Evolutionary conservation across 1,140 invertebrate species (phyloP), one percentile per base, ranked within the genome.

Genomic region (Drepana arcuata): DNA sequence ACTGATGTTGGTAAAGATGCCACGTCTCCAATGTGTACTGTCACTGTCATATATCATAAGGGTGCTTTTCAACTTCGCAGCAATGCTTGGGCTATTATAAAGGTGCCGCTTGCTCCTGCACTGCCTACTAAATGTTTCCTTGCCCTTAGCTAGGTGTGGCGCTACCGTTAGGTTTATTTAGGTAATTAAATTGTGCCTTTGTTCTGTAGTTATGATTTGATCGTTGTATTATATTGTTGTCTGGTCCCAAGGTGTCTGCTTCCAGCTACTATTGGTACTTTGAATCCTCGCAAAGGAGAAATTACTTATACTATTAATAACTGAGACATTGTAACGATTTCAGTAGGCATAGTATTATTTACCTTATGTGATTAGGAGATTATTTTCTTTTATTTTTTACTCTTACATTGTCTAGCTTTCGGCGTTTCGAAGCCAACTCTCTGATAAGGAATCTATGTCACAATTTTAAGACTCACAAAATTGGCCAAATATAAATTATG

Each of bases 281-380:
- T 29, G 40, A 41, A 38, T 59, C 48, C 48, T 59, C 56, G 47
- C 47, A 51, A 28, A 43, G 43, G 35, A 38, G 33, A 47, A 50
- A n/a, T 28, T 41, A 14, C 16, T 28, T 45, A 15, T 34, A 27
- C 16, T n/a, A n/a, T n/a, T 58, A 58, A 50, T 53, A 47, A 58
- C 55, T 54, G 43, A 46, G 26, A 45, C 23, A 41, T 42, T 41
- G 31, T 46, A 44, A 41, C 48, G 35, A 31, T 35, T 42, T 48
- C 31, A 28, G 33, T 34, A 16, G 23, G n/a, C n/a, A n/a, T 50
- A 51, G 55, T 58, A 48, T 59, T 59, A 58, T 50, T 57, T 49
- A 41, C 44, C 13, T n/a, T 47, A 47, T 30, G 37, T 40, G 18
- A 42, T 42, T 59, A 59, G 43, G 47, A 42, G 38, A 54, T 47